Base-by-base conservation (phyloP, 2,797 vertebrate species). In the Acrossocheilus wenchowensis region DNA sequence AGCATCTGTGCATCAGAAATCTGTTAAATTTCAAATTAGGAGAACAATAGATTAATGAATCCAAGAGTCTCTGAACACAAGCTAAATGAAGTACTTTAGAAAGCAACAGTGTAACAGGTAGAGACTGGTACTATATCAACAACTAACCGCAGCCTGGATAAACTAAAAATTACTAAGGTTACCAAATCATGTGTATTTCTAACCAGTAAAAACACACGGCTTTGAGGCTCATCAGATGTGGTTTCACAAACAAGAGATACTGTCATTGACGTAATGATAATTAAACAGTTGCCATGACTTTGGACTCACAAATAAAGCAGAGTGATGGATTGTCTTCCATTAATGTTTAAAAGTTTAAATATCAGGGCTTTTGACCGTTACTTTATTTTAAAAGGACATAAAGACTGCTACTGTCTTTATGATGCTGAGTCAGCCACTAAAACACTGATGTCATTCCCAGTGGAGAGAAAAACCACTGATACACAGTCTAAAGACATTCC, bases 51-150 rank as follows among this genome's bases (percentile, higher is more conserved):
- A 54, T 60, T 50, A 79, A 87, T 82, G n/a, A 81, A 79, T 78
- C 26, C 74, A 15, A 84, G 66, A 57, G 75, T 30, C n/a, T 43
- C 48, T 82, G 14, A 81, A 41, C 5, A 50, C 41, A 87, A 62
- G 54, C 83, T 81, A 74, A 87, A 84, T 74, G 4, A 74, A 48
- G 43, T 57, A 77, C 34, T 69, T 45, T 45, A 41, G 50, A 82
- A 81, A 73, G 64, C 62, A 41, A 41, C 12, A 48, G 36, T 79
- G 81, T 78, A 83, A 84, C 83, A 82, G 69, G 88, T 68, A 82
- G 72, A 89, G 81, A 83, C 86, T 85, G 64, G 54, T 54, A 73
- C 82, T 74, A 75, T 48, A 64, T 74, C 80, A 74, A 80, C 77
- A 88, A 79, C 57, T 78, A 69, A 66, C 52, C 23, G 4, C 21